phyloP scores from a whole-genome alignment of 1,140 invertebrate genomes.

The Drosophila virilis region DNA sequence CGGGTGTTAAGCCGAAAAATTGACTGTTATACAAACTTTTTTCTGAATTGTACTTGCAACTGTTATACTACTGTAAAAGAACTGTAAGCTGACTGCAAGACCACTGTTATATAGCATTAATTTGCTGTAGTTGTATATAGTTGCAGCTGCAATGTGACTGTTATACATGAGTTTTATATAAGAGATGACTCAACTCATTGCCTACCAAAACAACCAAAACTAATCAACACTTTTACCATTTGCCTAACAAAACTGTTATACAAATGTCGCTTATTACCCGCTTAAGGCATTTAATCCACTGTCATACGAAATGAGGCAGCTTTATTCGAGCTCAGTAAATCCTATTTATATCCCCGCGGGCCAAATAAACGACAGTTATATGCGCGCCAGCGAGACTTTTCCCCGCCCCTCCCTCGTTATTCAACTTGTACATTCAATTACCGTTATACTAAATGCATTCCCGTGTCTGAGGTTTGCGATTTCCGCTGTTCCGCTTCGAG shows the following conservation, averaged over 20 bases:
- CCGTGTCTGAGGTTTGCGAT: slow-evolving; percentile 34
- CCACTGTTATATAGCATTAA: background rate
- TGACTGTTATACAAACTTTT: background rate
- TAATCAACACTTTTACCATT: background rate
- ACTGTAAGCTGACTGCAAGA: slow-evolving; percentile 10
- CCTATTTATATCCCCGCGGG: slow-evolving; percentile 16
- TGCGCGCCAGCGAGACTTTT: background rate
- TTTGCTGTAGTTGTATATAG: too few relatives aligned
- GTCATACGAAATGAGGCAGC: background rate
- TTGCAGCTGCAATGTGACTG: background rate
- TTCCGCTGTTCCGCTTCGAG: slow-evolving; percentile 18
- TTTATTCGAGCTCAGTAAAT: slow-evolving; percentile 23
- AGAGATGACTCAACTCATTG: background rate
- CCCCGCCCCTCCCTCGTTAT: background rate
- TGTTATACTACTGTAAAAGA: background rate
- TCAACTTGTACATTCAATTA: slow-evolving; percentile 43
- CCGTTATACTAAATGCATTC: slow-evolving; percentile 50
- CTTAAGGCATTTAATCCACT: background rate
- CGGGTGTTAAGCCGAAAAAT: background rate
- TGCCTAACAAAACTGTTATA: background rate
- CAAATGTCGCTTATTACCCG: background rate
- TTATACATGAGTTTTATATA: background rate
- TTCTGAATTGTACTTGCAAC: background rate
- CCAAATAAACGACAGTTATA: slow-evolving; percentile 1
- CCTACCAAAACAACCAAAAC: background rate